Percentiles rank a stretch among this genome's conserved stretches.
phyloP scores from a whole-genome alignment of 2,113 vertebrate genomes.

The Toxostoma redivivum region DNA sequence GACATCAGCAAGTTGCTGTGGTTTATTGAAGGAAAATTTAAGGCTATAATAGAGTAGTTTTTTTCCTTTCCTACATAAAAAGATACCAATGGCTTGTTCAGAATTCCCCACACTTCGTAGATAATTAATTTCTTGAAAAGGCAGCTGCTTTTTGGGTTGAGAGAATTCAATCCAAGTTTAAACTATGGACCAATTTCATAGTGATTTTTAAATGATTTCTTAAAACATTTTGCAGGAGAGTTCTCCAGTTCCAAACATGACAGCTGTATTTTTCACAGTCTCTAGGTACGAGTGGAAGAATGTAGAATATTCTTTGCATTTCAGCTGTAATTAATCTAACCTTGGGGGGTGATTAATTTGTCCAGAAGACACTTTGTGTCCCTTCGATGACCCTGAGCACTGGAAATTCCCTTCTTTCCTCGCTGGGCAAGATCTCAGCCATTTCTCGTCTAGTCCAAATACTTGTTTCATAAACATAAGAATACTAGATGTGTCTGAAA shows the following conservation, averaged over 20 bases:
- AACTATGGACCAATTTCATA: neutral
- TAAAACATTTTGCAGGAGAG: neutral
- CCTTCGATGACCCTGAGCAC: neutral
- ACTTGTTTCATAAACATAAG: neutral
- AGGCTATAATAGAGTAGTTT: neutral
- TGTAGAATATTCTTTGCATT: neutral
- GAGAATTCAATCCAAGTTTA: neutral
- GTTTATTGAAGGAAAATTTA: neutral
- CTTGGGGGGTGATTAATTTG: fast-evolving
- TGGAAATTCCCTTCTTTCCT: neutral
- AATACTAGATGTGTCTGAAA: neutral
- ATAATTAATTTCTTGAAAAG: neutral
- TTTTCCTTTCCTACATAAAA: neutral
- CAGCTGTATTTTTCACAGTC: neutral
- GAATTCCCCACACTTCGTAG: neutral
- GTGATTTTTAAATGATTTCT: neutral
- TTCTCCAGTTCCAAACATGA: neutral
- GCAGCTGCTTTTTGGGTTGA: neutral
- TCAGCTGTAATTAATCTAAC: neutral
- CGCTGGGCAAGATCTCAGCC: neutral
- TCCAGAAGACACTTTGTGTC: neutral
- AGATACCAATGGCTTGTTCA: neutral
- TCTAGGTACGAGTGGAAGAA: neutral
- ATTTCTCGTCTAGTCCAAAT: neutral
- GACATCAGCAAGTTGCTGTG: neutral